Base-by-base conservation (phyloP, 2,113 vertebrate genomes). In the Aspiorhynchus laticeps region DNA sequence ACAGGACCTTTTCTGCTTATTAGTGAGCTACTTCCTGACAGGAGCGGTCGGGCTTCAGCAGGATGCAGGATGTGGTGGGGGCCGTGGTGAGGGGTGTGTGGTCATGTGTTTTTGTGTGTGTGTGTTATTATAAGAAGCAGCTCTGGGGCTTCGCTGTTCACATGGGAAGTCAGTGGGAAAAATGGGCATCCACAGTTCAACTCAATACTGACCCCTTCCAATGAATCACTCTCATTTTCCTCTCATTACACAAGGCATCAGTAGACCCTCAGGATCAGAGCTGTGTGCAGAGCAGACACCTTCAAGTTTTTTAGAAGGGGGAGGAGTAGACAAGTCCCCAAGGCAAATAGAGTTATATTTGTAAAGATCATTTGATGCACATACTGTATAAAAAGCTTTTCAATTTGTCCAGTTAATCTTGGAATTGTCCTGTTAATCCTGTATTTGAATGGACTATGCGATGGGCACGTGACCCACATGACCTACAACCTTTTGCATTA, bases 11-110 rank as follows among this genome's bases (percentile, higher is more conserved):
- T 69, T 48, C 28, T 81, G 67, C 83, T 85, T 73, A 77, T 85
- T 87, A 87, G 83, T 10, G 65, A 78, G 17, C 31, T 61, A 79
- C 84, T 89, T 89, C 86, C 88, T 87, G 88, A 87, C 83, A 85
- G 71, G 73, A 71, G 83, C 24, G 26, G 56, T 75, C 38, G 14
- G 81, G 81, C 59, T 67, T 24, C n/a, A 61, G 38, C 86, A 87
- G 88, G 88, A 89, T 79, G 51, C 80, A 83, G 79, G 87, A 86
- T 85, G 87, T 88, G 83, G 88, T 46, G 81, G 31, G 75, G 46
- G 53, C 21, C 43, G 1, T 77, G 59, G 36, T 31, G 26, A 67
- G 73, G 75, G 59, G 59, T 84, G 61, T 83, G 81, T 87, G 69
- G 48, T 28, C 51, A 51, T 84, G 78, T 63, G 76, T 61, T 38